Conservation (phyloP, 1,140 invertebrate genomes). For the Dufourea novaeangliae region DNA sequence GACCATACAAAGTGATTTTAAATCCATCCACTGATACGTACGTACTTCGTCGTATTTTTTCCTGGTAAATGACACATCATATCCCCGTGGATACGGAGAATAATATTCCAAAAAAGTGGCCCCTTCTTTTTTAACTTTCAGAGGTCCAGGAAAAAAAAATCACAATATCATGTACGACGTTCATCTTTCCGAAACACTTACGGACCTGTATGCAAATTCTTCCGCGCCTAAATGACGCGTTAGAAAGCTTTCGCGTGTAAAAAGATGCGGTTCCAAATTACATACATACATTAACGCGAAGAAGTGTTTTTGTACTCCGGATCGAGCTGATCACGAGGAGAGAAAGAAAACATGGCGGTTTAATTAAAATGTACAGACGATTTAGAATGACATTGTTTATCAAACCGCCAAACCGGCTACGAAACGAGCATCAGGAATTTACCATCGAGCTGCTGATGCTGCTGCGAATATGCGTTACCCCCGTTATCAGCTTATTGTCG, state of each 20-base stretch:
- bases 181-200: not conserved
- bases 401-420: not conserved
- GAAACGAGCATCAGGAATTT: not conserved
- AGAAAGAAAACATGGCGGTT: not conserved
- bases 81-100: not conserved
- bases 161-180: not conserved
- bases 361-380: constrained; percentile 19
- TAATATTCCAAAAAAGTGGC: not conserved
- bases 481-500: constrained; percentile 47
- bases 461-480: not conserved
- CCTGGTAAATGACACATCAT: constrained; percentile 20
- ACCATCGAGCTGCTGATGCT: not conserved
- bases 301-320: not conserved
- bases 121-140: not conserved
- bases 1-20: constrained; percentile 6
- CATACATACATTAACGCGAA: too few relatives aligned
- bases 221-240: too few relatives aligned
- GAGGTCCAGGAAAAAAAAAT: not conserved
- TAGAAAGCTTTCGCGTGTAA: too few relatives aligned
- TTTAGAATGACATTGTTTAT: constrained; percentile 1
- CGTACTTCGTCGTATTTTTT: constrained; percentile 8
- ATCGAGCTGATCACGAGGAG: not conserved
- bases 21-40: not conserved
- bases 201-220: not conserved
- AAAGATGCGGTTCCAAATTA: too few relatives aligned